Percentiles rank a stretch among this genome's conserved stretches.
phyloP scores from a whole-genome alignment of 2,797 vertebrate species.

The Sebastes minor region DNA sequence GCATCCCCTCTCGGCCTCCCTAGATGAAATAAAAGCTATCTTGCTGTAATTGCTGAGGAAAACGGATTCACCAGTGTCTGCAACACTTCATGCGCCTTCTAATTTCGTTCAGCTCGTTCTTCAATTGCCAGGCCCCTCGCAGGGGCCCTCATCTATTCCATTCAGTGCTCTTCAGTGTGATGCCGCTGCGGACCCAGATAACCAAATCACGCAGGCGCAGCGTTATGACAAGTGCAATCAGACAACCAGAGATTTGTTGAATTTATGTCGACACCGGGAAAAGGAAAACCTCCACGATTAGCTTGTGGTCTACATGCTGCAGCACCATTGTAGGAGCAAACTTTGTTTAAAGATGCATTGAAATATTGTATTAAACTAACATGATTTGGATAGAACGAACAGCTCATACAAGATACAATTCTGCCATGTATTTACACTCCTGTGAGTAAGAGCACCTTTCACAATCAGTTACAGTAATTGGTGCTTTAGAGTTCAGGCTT shows the following conservation, averaged over 20 bases:
- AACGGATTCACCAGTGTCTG: constrained; percentile 68
- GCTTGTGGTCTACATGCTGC: not conserved
- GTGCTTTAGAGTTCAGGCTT: not conserved
- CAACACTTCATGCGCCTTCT: constrained; percentile 64
- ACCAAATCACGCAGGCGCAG: constrained; percentile 39
- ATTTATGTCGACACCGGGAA: constrained; percentile 24
- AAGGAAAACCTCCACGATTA: not conserved
- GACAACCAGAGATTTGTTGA: constrained; percentile 32
- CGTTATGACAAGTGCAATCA: constrained; percentile 58
- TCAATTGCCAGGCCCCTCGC: constrained; percentile 52
- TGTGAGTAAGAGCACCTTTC: not conserved
- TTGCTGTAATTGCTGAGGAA: constrained; percentile 68
- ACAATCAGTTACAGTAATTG: not conserved
- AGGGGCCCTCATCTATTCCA: constrained; percentile 52
- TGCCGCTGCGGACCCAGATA: constrained; percentile 38
- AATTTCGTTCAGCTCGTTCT: constrained; percentile 59
- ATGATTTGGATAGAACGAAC: not conserved
- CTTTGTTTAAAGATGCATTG: not conserved
- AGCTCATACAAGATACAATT: not conserved
- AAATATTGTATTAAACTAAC: not conserved
- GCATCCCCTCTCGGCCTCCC: constrained; percentile 16
- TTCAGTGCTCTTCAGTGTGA: constrained; percentile 48
- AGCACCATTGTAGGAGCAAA: not conserved
- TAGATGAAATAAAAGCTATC: constrained; percentile 72
- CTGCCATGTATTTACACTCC: not conserved